A percentile compares a stretch with the other conserved stretches of the same genome.
phyloP scores from a whole-genome alignment of 1,140 invertebrate species.

The Sitodiplosis mosellana region DNA sequence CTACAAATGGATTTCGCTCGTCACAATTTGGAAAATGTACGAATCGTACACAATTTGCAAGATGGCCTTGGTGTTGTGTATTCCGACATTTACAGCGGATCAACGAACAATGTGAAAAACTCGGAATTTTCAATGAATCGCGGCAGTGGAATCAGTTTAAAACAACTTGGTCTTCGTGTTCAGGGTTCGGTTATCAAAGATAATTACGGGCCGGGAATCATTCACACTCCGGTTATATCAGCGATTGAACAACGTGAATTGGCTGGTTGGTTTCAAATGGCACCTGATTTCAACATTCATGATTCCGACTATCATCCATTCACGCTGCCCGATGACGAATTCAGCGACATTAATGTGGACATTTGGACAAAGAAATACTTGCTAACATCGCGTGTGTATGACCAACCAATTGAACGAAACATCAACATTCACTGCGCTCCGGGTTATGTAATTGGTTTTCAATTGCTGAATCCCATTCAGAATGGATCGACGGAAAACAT shows the following conservation, averaged over 20 bases:
- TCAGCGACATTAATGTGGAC: constrained; percentile 39
- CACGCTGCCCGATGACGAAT: constrained; percentile 36
- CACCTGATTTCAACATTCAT: constrained; percentile 40
- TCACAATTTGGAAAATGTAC: constrained; percentile 72
- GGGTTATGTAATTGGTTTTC: constrained; percentile 60
- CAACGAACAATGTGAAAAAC: constrained; percentile 68
- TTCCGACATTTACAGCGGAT: constrained; percentile 69
- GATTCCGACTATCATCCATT: constrained; percentile 49
- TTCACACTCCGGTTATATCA: constrained; percentile 78
- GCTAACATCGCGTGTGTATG: constrained; percentile 43
- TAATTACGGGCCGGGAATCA: constrained; percentile 74
- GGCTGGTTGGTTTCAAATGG: constrained; percentile 72
- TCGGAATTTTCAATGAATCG: constrained; percentile 75
- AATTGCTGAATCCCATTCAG: constrained; percentile 71
- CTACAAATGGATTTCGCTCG: constrained; percentile 91
- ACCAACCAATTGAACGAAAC: constrained; percentile 30
- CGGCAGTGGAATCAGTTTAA: constrained; percentile 74
- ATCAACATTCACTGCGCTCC: constrained; percentile 46
- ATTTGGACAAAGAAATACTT: constrained; percentile 59
- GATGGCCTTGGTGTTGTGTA: constrained; percentile 79
- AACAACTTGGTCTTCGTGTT: constrained; percentile 68
- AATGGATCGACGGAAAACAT: constrained; percentile 71
- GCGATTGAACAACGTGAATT: constrained; percentile 75
- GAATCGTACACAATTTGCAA: constrained; percentile 61
- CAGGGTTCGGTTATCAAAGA: constrained; percentile 58